A percentile compares a stretch with the other conserved stretches of the same genome.
Conservation (phyloP, 1,140 invertebrate genomes). For the Grapholita molesta region DNA sequence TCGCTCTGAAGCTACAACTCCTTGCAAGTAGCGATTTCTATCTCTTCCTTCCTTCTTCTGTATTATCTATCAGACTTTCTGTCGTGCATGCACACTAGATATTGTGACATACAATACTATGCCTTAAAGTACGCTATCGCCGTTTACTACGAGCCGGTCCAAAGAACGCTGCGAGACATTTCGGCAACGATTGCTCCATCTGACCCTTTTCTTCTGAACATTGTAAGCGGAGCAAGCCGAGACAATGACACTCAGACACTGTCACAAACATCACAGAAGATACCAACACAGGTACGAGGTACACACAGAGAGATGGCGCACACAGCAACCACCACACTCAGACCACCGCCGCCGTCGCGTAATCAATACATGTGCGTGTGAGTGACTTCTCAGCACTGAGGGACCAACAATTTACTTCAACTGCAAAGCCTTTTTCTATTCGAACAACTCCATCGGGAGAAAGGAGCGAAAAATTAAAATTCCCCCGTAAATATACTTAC, state of each 20-base stretch:
- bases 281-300: constrained; percentile 56
- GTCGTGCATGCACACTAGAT: constrained; percentile 78
- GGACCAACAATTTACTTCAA: constrained; percentile 32
- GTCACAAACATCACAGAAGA: constrained; percentile 69
- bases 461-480: not conserved
- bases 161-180: constrained; percentile 58
- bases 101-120: constrained; percentile 74
- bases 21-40: constrained; percentile 69
- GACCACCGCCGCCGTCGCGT: constrained; percentile 67
- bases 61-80: constrained; percentile 69
- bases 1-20: constrained; percentile 71
- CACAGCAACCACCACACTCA: constrained; percentile 68
- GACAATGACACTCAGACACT: constrained; percentile 67
- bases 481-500: not conserved
- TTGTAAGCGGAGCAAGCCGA: constrained; percentile 54
- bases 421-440: constrained; percentile 54
- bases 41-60: constrained; percentile 73
- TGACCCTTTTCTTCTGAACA: constrained; percentile 56
- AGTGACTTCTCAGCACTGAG: constrained; percentile 62
- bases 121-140: constrained; percentile 64
- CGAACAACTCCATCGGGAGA: constrained; percentile 7
- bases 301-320: constrained; percentile 48
- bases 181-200: constrained; percentile 45
- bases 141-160: constrained; percentile 54
- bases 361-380: constrained; percentile 80